Evolutionary conservation across 2,797 vertebrate genomes (phyloP).

Genomic region (Syngnathus acus): DNA sequence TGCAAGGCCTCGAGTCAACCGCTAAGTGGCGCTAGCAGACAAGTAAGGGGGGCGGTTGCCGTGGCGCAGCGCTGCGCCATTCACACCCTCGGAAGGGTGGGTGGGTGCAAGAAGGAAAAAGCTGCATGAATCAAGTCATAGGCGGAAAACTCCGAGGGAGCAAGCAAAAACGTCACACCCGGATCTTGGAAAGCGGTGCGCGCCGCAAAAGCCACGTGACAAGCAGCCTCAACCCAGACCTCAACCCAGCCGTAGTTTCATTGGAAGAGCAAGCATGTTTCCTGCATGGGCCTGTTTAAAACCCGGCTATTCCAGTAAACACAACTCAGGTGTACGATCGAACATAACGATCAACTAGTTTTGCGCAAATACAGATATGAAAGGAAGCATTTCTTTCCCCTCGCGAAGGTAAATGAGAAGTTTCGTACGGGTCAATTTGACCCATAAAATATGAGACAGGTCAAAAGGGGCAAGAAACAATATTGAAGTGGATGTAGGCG

Average conservation of each 20-base stretch:
- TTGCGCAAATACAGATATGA: too few species aligned
- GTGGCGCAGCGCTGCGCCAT: slow-evolving; percentile 70
- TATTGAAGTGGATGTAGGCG: neutral
- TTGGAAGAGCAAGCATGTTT: too few species aligned
- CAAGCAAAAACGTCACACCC: neutral
- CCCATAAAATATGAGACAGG: too few species aligned
- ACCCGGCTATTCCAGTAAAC: too few species aligned
- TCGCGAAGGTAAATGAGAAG: too few species aligned
- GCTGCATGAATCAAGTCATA: neutral
- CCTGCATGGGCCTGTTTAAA: too few species aligned
- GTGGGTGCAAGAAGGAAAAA: slow-evolving; percentile 35
- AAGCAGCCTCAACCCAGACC: neutral
- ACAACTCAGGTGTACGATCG: too few species aligned
- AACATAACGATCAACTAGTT: too few species aligned
- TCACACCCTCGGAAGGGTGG: slow-evolving; percentile 12
- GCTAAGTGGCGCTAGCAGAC: slow-evolving; percentile 47
- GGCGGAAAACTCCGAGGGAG: neutral
- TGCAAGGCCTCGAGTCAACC: slow-evolving; percentile 19
- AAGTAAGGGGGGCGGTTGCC: slow-evolving; percentile 20
- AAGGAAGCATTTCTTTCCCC: too few species aligned
- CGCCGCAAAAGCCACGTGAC: too few species aligned
- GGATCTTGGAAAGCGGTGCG: neutral
- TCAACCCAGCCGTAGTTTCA: neutral
- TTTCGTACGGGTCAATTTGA: too few species aligned
- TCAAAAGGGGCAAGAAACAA: neutral